Evolutionary conservation across 2,797 vertebrate species (phyloP).

Genomic region (Molossus molossus): DNA sequence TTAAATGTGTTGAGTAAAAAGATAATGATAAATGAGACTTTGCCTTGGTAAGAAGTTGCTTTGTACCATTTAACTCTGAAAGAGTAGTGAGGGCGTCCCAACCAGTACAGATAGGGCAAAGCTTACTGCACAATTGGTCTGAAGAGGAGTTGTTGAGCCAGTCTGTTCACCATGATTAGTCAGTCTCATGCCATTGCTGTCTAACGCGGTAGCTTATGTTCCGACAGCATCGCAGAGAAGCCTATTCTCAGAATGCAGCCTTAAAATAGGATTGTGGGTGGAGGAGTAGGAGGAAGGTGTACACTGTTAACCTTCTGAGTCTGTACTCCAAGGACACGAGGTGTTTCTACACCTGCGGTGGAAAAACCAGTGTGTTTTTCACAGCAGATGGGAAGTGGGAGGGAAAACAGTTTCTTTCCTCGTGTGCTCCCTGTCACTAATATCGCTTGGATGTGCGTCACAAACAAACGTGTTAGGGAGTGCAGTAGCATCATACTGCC

Average conservation of each 20-base stretch:
- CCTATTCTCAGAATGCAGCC: conserved; percentile 70
- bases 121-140: too few relatives aligned
- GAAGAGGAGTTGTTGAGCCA: background rate
- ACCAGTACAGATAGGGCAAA: background rate
- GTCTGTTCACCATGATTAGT: background rate
- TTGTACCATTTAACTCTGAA: background rate
- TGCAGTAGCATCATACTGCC: background rate
- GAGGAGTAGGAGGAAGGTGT: conserved; percentile 75
- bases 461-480: conserved; percentile 7
- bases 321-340: conserved; percentile 73
- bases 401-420: conserved; percentile 33
- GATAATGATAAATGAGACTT: background rate
- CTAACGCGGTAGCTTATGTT: conserved; percentile 62
- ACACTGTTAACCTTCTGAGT: conserved; percentile 30
- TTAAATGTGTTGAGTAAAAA: background rate
- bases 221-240: background rate
- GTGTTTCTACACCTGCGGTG: conserved; percentile 71
- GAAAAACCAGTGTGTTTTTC: conserved; percentile 74
- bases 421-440: conserved; percentile 28
- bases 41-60: background rate
- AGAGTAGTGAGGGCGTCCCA: background rate
- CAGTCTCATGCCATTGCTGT: background rate
- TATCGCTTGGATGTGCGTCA: conserved; percentile 46
- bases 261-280: conserved; percentile 80
- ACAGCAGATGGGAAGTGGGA: conserved; percentile 77